phyloP scores from a whole-genome alignment of 1,140 invertebrate genomes.

The Rhagoletis pomonella region DNA sequence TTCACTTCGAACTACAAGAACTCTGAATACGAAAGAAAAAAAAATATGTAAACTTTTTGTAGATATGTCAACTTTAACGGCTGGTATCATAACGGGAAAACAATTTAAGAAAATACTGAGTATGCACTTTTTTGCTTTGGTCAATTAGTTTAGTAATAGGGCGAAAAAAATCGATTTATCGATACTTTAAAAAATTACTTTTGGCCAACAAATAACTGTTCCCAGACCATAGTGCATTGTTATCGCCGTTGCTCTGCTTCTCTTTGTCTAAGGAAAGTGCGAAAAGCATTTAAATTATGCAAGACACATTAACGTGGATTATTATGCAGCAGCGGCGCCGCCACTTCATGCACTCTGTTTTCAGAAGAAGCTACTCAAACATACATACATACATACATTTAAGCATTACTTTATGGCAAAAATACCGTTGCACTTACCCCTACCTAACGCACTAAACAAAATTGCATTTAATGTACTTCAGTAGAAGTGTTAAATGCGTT shows the following conservation, averaged over 20 bases:
- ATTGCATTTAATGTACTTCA: not conserved
- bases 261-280: not conserved
- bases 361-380: not conserved
- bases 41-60: no score
- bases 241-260: not conserved
- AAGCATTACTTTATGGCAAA: not conserved
- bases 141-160: no score
- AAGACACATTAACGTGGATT: slow-evolving; percentile 23
- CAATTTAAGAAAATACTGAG: no score
- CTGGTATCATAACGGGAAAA: no score
- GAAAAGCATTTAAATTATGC: slow-evolving; percentile 35
- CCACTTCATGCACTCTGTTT: not conserved
- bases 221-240: not conserved
- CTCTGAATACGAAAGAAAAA: no score
- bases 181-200: no score
- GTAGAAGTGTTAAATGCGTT: not conserved
- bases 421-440: not conserved
- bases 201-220: no score
- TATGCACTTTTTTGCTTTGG: no score
- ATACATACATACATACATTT: not conserved
- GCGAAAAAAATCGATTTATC: no score
- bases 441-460: not conserved
- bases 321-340: not conserved
- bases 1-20: no score
- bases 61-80: no score